These are phyloP conservation scores for Hypselothyrea guttata DNA, from an alignment of 2,888 invertebrate species.

Conservation along the genomic window DNA sequence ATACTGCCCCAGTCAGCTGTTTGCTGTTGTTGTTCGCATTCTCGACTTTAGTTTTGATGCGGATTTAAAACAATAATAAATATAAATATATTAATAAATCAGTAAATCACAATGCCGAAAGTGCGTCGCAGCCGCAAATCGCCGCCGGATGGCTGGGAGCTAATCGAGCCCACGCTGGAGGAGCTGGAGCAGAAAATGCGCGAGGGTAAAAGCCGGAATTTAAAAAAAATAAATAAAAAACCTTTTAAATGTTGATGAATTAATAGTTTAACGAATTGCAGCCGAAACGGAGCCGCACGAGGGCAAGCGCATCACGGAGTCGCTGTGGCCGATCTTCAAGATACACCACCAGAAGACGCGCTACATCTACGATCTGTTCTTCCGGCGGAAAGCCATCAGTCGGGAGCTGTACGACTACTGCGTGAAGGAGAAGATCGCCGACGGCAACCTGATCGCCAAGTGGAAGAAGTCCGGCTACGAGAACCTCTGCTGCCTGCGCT, in stretches of 20 bases:
- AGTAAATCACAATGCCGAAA: conserved; percentile 94
- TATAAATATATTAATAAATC: no score
- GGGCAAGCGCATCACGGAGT: conserved; percentile 98
- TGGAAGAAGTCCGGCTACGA: conserved; percentile 99
- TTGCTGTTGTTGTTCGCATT: conserved; percentile 14
- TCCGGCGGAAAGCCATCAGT: conserved; percentile 97
- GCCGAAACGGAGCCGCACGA: conserved; percentile 99
- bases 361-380: conserved; percentile 98
- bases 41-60: neutral
- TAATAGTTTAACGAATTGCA: conserved; percentile 80
- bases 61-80: no score
- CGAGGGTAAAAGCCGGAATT: conserved; percentile 89
- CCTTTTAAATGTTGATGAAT: neutral
- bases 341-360: conserved; percentile 99
- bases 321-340: conserved; percentile 99
- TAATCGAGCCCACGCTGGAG: conserved; percentile 99
- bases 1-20: no score
- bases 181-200: conserved; percentile 99
- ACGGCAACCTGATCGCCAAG: conserved; percentile 98
- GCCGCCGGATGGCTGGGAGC: conserved; percentile 99
- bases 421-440: conserved; percentile 97
- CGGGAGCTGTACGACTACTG: conserved; percentile 98
- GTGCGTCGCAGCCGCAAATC: conserved; percentile 94
- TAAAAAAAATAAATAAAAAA: neutral
- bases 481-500: conserved; percentile 97